phyloP scores from a whole-genome alignment of 2,113 vertebrate species.

The Okapia johnstoni region DNA sequence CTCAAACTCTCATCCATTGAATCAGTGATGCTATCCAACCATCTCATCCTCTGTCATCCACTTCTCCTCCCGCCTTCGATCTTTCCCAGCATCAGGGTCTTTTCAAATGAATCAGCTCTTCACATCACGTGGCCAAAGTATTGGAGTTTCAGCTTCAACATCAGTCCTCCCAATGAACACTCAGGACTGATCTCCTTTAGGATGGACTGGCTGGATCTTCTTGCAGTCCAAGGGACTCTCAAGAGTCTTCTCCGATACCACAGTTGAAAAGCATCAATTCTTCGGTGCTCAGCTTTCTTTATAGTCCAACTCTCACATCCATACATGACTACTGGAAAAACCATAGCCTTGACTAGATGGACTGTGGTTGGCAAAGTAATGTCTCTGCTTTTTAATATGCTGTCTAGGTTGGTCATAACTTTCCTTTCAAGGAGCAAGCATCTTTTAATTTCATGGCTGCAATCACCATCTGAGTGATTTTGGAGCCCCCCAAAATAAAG shows the following conservation, averaged over 20 bases:
- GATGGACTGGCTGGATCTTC: neutral
- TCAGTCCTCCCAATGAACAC: neutral
- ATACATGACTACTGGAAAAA: neutral
- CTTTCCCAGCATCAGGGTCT: neutral
- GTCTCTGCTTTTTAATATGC: neutral
- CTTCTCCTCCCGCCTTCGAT: neutral
- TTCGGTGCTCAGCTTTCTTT: fast-evolving
- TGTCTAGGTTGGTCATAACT: neutral
- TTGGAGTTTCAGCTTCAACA: neutral
- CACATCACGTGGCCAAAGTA: neutral
- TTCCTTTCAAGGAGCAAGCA: neutral
- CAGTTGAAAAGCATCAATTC: neutral
- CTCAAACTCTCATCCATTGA: neutral
- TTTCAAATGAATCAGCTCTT: neutral
- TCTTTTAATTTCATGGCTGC: neutral
- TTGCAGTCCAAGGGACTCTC: neutral
- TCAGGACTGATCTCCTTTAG: neutral
- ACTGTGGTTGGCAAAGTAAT: neutral
- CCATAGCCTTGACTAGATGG: neutral
- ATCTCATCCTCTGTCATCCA: neutral
- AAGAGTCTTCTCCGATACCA: neutral
- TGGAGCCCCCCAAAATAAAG: neutral
- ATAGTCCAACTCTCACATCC: neutral
- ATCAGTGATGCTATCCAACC: neutral
- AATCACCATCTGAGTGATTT: neutral